Evolutionary conservation across 2,888 invertebrate species (phyloP), one percentile per base, ranked within the genome.

Genomic region (Tetragonisca angustula): DNA sequence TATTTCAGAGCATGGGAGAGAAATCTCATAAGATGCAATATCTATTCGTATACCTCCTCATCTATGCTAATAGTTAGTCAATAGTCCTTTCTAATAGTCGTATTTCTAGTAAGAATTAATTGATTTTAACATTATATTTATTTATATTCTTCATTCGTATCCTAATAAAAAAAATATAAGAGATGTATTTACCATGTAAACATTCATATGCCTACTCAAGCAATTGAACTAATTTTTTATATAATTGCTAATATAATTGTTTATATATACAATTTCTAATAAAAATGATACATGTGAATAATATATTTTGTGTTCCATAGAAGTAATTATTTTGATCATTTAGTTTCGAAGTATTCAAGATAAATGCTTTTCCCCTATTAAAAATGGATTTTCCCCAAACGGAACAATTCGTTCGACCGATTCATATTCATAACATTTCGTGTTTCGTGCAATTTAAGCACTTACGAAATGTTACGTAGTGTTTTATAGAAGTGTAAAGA

Each of bases 391-490:
- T 67, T 4, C 67, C 56, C 43, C 17, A 49, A 67, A 27, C 11
- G 43, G 27, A 43, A 49, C n/a, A 19, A 36, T 36, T 43, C 24
- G 19, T 52, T 74, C 19, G 36, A 52, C 52, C 6, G 21, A 24
- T 43, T 21, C 17, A 43, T 67, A 75, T 17, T 32, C 75, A 43
- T 36, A 67, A 6, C 19, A 27, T 32, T 76, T 64, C 19, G 19
- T 64, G 50, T 24, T 76, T 32, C 59, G 19, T 68, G 59, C 62
- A 77, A 69, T 79, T 76, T 76, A 24, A 62, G n/a, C 49, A 36
- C 50, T 59, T 77, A 21, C 62, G 17, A 64, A 64, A 70, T 56
- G 50, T 80, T 64, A n/a, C 27, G 61, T 32, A 52, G 6, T 59
- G 4, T 78, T 70, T 56, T 70, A 32, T 17, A 65, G 27, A 67